These are phyloP conservation scores for Geotrupes spiniger DNA, from an alignment of 2,888 invertebrate species.

Conservation along the genomic window DNA sequence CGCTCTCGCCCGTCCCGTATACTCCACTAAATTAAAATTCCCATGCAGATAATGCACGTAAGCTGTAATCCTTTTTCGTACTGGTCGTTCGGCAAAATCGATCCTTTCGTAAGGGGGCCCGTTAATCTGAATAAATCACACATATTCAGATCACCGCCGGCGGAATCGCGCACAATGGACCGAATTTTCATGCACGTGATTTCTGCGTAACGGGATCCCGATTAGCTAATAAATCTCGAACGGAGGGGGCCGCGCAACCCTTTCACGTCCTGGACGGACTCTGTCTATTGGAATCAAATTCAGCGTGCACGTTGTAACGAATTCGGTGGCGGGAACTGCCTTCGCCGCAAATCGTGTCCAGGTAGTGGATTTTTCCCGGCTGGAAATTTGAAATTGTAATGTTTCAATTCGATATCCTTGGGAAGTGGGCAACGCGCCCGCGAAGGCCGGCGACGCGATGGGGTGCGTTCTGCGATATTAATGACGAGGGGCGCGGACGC, in stretches of 20 bases:
- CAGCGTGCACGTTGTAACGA: slow-evolving; percentile 36
- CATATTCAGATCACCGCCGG: slow-evolving; percentile 26
- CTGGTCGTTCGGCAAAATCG: slow-evolving; percentile 18
- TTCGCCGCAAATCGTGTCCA: slow-evolving; percentile 25
- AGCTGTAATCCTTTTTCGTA: no score
- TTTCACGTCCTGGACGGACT: slow-evolving; percentile 36
- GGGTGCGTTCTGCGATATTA: slow-evolving; percentile 39
- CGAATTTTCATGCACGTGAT: slow-evolving; percentile 32
- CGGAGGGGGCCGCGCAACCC: slow-evolving; percentile 33
- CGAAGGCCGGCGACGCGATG: slow-evolving; percentile 18
- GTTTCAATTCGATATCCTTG: slow-evolving; percentile 31
- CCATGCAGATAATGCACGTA: no score
- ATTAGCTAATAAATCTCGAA: slow-evolving; percentile 39
- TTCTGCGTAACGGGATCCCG: slow-evolving; percentile 29
- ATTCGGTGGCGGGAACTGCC: slow-evolving; percentile 29
- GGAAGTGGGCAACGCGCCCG: slow-evolving; percentile 18
- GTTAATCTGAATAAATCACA: slow-evolving; percentile 34
- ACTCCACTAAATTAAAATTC: no score
- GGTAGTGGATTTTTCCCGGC: slow-evolving; percentile 32
- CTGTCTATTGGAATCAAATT: slow-evolving; percentile 41
- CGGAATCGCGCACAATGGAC: slow-evolving; percentile 31
- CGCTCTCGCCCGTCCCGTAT: no score
- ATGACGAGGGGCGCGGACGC: slow-evolving; percentile 41
- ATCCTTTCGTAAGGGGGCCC: slow-evolving; percentile 29
- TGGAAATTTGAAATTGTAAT: slow-evolving; percentile 30